phyloP scores from a whole-genome alignment of 2,888 invertebrate species.

The Agrenia bidenticulata region DNA sequence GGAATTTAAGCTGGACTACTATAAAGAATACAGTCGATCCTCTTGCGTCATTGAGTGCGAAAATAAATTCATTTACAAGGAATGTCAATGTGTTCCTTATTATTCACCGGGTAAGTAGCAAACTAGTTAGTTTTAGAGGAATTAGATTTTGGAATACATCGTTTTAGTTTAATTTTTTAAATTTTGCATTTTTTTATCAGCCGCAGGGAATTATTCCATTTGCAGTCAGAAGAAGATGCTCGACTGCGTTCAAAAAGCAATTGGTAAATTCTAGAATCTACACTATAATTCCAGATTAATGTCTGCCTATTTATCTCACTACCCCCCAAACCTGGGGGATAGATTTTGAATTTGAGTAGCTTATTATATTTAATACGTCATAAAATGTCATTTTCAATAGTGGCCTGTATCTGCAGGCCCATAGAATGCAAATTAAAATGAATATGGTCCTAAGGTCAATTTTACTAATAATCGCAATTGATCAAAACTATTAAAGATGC shows the following conservation, averaged over 20 bases:
- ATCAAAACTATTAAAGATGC: too few relatives aligned
- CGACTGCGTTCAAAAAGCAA: conserved; percentile 43
- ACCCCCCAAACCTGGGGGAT: too few relatives aligned
- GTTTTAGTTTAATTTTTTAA: neutral
- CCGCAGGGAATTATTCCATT: conserved; percentile 38
- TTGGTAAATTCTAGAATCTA: conserved; percentile 35
- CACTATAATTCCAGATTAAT: neutral
- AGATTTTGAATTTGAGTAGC: too few relatives aligned
- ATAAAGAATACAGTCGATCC: conserved; percentile 49
- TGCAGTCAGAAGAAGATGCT: conserved; percentile 45
- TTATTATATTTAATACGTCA: too few relatives aligned
- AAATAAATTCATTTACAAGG: conserved; percentile 40
- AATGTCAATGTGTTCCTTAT: conserved; percentile 51
- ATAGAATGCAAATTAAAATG: too few relatives aligned
- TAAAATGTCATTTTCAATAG: too few relatives aligned
- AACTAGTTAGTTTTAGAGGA: neutral
- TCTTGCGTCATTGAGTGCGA: conserved; percentile 51
- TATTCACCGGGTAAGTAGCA: conserved; percentile 51
- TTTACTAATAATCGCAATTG: too few relatives aligned
- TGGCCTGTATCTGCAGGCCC: too few relatives aligned
- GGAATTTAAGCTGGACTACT: conserved; percentile 44
- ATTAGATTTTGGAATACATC: neutral
- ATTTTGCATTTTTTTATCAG: too few relatives aligned
- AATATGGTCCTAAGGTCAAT: too few relatives aligned
- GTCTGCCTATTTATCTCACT: too few relatives aligned